A percentile compares a stretch with the other conserved stretches of the same genome.
Conservation (phyloP, 2,888 invertebrate genomes). For the Drosophila limbata region DNA sequence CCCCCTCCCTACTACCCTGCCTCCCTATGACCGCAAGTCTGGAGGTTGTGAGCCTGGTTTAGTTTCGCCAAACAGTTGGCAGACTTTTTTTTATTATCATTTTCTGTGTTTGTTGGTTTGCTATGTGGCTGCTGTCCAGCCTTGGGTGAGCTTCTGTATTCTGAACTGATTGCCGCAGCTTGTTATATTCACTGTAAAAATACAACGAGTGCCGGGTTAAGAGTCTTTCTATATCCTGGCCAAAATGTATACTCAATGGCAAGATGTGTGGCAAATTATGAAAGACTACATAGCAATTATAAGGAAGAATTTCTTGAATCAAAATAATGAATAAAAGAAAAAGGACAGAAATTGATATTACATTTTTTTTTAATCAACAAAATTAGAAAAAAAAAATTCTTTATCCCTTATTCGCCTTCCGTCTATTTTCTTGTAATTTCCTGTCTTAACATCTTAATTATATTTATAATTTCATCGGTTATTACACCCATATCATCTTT, state of each 20-base stretch:
- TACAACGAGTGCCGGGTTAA: slow-evolving; percentile 23
- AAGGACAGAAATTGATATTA: no score
- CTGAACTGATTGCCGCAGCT: slow-evolving; percentile 54
- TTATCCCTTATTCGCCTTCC: no score
- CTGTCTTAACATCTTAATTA: not conserved
- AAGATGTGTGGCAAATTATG: slow-evolving; percentile 16
- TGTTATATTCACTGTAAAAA: slow-evolving; percentile 56
- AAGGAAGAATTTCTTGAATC: not conserved
- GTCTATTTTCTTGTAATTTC: not conserved
- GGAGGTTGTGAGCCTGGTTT: slow-evolving; percentile 77
- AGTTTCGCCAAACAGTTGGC: slow-evolving; percentile 76
- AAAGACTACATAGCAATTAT: not conserved
- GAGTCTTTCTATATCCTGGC: slow-evolving; percentile 19
- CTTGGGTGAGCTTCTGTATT: slow-evolving; percentile 53
- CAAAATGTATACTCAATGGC: slow-evolving; percentile 52
- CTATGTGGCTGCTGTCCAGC: slow-evolving; percentile 29
- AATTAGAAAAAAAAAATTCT: no score
- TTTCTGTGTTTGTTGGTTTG: slow-evolving; percentile 30
- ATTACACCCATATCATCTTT: slow-evolving; percentile 10
- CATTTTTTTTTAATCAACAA: no score
- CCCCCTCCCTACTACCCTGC: not conserved
- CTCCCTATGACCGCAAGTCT: slow-evolving; percentile 49
- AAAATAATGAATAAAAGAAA: no score
- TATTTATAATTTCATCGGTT: no score
- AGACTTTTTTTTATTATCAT: slow-evolving; percentile 31